phyloP scores from a whole-genome alignment of 2,797 vertebrate species.

The Mus spretus region DNA sequence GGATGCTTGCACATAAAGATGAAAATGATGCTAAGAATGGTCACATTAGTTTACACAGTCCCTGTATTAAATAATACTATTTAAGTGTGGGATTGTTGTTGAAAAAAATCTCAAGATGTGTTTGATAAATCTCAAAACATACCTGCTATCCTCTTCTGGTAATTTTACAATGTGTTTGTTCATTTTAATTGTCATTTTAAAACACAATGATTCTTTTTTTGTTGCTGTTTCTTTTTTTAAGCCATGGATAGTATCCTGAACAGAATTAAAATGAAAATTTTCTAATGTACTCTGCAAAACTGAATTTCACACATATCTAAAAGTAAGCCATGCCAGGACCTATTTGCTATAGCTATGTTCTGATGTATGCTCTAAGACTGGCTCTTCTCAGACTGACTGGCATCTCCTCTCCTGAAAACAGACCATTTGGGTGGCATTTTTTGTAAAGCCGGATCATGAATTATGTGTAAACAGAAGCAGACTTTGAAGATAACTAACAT shows the following conservation, averaged over 20 bases:
- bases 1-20: not conserved
- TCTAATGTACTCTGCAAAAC: slow-evolving; percentile 57
- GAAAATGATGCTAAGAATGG: not conserved
- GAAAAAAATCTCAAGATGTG: slow-evolving; percentile 1
- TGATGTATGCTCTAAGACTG: slow-evolving; percentile 28
- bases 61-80: not conserved
- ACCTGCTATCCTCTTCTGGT: slow-evolving; percentile 47
- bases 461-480: slow-evolving; percentile 74
- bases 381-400: not conserved
- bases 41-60: not conserved
- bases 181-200: slow-evolving; percentile 46
- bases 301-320: slow-evolving; percentile 31
- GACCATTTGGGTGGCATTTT: slow-evolving; percentile 55
- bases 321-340: slow-evolving; percentile 33
- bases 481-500: slow-evolving; percentile 32
- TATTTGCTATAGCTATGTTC: not conserved
- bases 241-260: slow-evolving; percentile 38
- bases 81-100: slow-evolving; percentile 28
- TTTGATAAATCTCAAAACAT: slow-evolving; percentile 48
- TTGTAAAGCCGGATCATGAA: not conserved
- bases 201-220: not conserved
- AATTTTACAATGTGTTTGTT: slow-evolving; percentile 27
- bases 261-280: slow-evolving; percentile 57
- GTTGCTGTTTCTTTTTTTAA: slow-evolving; percentile 63
- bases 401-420: not conserved